Evolutionary conservation across 2,113 vertebrate genomes (phyloP), one percentile per base, ranked within the genome.

Genomic region (Alectura lathami): DNA sequence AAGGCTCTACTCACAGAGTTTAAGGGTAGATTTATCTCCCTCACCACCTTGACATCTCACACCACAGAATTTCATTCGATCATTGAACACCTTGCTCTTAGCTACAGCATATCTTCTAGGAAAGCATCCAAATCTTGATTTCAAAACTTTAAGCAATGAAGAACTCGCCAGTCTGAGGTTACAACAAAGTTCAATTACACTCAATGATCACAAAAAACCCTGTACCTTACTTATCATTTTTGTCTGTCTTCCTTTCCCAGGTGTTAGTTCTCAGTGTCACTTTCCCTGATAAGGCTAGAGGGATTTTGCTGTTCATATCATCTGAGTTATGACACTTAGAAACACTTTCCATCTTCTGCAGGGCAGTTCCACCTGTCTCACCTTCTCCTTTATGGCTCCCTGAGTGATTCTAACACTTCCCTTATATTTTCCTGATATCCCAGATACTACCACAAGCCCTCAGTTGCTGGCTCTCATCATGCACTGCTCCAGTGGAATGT

Each of bases 91-190:
- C 36, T 88, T 96, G 62, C 82, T 83, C 83, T 96, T 95, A 72
- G 89, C 79, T 94, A 78, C 83, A 81, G 51, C 60, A 68, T 72
- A 43, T 86, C 83, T 83, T 83, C 88, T 40, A 95, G 62, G 90
- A 93, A 88, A 34, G 18, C 45, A 94, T 96, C 79, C 70, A 93
- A 92, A 92, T 59, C 50, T 83, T 78, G 73, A 85, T 91, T 85
- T 88, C 76, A 94, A 92, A 93, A 93, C 38, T 72, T 83, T 9
- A 75, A 70, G 60, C 23, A 83, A 86, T 91, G 64, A 89, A 93
- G 91, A 90, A 88, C 66, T 68, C 36, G 79, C 62, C 30, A 17
- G 72, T 91, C 10, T 50, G 26, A 88, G 81, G 36, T 48, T 75
- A 72, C 34, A 62, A 75, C 13, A 81, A 88, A 72, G 80, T 80